Conservation (phyloP, 2,888 invertebrate species). For the Myopa tessellatipennis region DNA sequence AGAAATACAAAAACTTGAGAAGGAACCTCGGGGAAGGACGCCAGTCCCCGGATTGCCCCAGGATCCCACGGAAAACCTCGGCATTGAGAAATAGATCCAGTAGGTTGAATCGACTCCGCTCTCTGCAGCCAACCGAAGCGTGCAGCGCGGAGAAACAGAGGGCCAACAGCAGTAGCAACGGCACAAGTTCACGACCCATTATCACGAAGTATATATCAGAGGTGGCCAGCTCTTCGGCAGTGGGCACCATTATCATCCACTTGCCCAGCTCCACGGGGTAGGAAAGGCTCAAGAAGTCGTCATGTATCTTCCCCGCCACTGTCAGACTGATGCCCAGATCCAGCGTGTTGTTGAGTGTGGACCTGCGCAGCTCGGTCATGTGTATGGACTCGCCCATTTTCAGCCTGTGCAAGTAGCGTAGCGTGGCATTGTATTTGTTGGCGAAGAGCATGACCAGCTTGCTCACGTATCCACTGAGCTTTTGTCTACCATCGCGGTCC, state of each 20-base stretch:
- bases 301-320: too few species aligned
- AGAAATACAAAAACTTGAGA: conserved; percentile 17
- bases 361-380: not conserved
- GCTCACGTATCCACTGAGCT: conserved; percentile 48
- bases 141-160: conserved; percentile 20
- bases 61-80: conserved; percentile 31
- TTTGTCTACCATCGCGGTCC: conserved; percentile 29
- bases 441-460: conserved; percentile 49
- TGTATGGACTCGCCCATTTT: not conserved
- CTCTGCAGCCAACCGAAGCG: not conserved
- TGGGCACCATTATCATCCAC: conserved; percentile 36
- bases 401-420: conserved; percentile 30
- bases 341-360: not conserved
- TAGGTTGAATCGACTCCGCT: not conserved
- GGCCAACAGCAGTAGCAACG: not conserved
- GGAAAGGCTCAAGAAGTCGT: not conserved
- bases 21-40: not conserved
- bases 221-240: not conserved
- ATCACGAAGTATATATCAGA: conserved; percentile 6
- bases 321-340: conserved; percentile 16
- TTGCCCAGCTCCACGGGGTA: conserved; percentile 1
- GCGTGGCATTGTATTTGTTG: conserved; percentile 49
- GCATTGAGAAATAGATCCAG: conserved; percentile 7
- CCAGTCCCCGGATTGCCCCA: conserved; percentile 32
- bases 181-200: not conserved